Evolutionary conservation across 2,113 vertebrate genomes (phyloP).

Genomic region (Otis tarda): DNA sequence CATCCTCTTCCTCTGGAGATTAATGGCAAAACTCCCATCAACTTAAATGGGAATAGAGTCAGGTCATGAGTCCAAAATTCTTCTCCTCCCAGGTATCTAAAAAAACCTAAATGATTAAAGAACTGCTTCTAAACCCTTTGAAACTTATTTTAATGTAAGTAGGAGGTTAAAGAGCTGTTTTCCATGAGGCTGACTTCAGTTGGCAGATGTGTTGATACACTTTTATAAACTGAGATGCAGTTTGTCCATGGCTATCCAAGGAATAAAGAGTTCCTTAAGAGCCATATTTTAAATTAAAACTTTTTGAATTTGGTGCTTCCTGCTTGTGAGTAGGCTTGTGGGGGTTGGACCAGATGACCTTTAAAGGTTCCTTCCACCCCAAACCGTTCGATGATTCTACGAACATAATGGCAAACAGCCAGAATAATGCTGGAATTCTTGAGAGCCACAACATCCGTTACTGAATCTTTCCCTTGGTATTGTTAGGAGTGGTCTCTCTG

Average conservation of each 20-base stretch:
- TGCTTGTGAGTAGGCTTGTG: background rate
- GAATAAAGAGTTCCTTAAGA: background rate
- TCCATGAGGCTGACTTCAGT: background rate
- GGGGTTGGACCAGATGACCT: too few species aligned
- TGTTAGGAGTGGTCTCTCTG: background rate
- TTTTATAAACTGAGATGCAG: background rate
- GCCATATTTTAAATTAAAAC: background rate
- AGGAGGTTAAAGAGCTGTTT: background rate
- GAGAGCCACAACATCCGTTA: background rate
- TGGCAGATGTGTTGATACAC: background rate
- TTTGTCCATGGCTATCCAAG: background rate
- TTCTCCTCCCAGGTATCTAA: background rate
- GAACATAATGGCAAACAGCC: background rate
- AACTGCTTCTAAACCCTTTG: background rate
- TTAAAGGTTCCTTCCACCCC: too few species aligned
- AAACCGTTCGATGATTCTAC: background rate
- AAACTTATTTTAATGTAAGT: background rate
- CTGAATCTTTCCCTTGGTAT: background rate
- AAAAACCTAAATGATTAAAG: background rate
- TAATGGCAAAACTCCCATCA: conserved; percentile 3
- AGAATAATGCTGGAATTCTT: background rate
- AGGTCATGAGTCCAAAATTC: background rate
- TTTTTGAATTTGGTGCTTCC: background rate
- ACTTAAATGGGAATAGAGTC: background rate
- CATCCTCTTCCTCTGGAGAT: conserved; percentile 40